Percentiles rank a stretch among this genome's conserved stretches.
phyloP scores from a whole-genome alignment of 1,140 invertebrate genomes.

The Bombus waltoni region DNA sequence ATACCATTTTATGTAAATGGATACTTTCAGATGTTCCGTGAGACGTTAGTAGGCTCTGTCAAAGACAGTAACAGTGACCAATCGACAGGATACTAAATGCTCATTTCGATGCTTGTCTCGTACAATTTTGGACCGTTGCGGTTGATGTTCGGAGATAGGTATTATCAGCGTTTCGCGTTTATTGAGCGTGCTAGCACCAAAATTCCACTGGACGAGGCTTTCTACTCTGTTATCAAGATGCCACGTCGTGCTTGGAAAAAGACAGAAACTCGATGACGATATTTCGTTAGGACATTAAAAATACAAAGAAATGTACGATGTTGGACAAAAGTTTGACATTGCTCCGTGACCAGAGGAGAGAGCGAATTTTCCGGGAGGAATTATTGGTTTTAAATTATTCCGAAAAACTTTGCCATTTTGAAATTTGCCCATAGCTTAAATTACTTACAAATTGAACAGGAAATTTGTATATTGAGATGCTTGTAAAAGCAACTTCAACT shows the following conservation, averaged over 20 bases:
- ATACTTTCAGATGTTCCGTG: neutral
- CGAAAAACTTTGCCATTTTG: neutral
- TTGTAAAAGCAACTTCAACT: neutral
- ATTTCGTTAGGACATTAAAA: neutral
- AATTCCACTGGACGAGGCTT: neutral
- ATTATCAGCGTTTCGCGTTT: neutral
- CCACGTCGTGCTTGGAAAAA: neutral
- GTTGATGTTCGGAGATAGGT: neutral
- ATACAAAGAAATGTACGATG: too few relatives aligned
- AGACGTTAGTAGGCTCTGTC: neutral
- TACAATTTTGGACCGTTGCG: neutral
- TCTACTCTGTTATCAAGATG: neutral
- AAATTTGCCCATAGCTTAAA: neutral
- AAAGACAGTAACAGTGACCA: neutral
- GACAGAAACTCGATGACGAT: neutral
- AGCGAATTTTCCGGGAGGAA: neutral
- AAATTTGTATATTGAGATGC: neutral
- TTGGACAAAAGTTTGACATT: neutral
- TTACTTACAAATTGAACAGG: neutral
- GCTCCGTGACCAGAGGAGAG: neutral
- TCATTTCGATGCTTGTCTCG: neutral
- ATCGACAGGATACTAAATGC: neutral
- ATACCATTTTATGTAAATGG: neutral
- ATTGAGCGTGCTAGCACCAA: neutral
- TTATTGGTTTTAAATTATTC: neutral